Conservation (phyloP, 2,797 vertebrate species). For the Helarctos malayanus region DNA sequence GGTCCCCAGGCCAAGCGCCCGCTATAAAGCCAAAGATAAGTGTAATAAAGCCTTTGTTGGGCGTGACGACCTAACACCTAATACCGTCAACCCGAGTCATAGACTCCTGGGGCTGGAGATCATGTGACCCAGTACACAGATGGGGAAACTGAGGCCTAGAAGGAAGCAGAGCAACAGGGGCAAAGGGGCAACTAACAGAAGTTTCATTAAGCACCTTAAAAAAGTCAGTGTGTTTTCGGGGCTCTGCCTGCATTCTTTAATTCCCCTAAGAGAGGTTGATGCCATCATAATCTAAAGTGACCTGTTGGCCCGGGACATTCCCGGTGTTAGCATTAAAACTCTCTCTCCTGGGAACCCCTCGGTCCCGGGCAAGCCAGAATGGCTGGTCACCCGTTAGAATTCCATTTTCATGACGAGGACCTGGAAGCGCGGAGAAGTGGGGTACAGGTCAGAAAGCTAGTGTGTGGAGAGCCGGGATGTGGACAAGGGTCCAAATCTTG, state of each 20-base stretch:
- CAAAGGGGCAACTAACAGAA: background rate
- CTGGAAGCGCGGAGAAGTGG: background rate
- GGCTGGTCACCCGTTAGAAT: too few species aligned
- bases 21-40: background rate
- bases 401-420: background rate
- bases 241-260: background rate
- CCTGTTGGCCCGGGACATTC: accelerated
- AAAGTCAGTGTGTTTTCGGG: background rate
- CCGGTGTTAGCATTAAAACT: background rate
- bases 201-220: background rate
- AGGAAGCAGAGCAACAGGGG: background rate
- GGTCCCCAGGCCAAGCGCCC: accelerated
- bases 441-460: background rate
- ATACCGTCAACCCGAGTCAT: background rate
- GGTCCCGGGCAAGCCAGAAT: background rate
- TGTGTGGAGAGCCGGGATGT: background rate
- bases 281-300: too few species aligned
- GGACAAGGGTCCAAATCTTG: background rate
- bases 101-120: background rate
- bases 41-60: background rate
- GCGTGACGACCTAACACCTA: background rate
- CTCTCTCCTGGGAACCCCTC: background rate
- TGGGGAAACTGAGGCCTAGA: background rate
- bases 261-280: accelerated
- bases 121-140: background rate